These are phyloP conservation scores for Bombus pascuorum DNA, from an alignment of 1,140 invertebrate species.

Conservation along the genomic window DNA sequence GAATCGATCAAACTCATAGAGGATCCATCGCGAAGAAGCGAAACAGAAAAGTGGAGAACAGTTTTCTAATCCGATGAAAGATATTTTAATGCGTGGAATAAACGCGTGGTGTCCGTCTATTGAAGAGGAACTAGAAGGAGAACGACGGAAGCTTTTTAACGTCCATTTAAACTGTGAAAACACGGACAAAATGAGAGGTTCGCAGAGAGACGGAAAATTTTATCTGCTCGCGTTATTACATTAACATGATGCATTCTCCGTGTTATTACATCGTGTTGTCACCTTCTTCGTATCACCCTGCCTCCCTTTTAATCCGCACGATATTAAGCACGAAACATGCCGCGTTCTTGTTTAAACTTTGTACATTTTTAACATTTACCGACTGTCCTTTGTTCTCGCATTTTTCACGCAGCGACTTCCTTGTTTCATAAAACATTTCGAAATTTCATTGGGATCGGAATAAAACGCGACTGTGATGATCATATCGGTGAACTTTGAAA, in stretches of 20 bases:
- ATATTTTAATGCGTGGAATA: neutral
- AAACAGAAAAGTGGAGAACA: neutral
- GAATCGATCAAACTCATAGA: neutral
- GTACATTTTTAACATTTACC: too few species aligned
- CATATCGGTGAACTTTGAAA: too few species aligned
- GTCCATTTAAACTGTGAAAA: neutral
- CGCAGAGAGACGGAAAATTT: neutral
- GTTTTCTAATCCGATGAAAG: neutral
- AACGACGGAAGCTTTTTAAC: neutral
- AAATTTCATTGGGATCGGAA: too few species aligned
- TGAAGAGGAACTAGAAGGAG: neutral
- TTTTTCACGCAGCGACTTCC: neutral
- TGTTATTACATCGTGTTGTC: neutral
- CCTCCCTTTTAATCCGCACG: neutral
- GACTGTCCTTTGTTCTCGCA: too few species aligned
- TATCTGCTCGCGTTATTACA: constrained; percentile 1
- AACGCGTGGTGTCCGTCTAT: neutral
- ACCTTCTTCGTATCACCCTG: neutral
- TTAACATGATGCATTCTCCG: neutral
- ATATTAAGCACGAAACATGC: neutral
- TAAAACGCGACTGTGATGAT: too few species aligned
- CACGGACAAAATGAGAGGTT: neutral
- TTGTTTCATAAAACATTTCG: too few species aligned
- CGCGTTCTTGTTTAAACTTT: neutral
- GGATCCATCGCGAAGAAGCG: neutral